phyloP scores from a whole-genome alignment of 2,888 invertebrate species.

The Orthosia incerta region DNA sequence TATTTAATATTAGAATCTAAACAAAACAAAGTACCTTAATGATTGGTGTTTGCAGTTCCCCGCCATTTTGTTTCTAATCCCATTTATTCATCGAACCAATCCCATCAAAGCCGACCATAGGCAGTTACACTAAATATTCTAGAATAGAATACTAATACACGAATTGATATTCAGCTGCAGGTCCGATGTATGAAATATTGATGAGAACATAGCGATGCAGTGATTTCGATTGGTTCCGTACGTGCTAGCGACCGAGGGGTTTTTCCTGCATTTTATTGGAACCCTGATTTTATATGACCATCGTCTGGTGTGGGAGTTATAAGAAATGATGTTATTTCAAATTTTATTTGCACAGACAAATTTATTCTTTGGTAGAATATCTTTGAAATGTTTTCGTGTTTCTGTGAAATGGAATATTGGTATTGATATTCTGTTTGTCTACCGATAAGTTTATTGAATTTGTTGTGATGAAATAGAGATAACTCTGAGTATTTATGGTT shows the following conservation, averaged over 20 bases:
- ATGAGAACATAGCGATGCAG: slow-evolving; percentile 76
- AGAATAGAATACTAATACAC: slow-evolving; percentile 50
- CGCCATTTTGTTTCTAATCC: slow-evolving; percentile 39
- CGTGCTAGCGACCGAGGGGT: slow-evolving; percentile 72
- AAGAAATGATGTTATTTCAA: slow-evolving; percentile 58
- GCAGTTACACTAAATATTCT: slow-evolving; percentile 53
- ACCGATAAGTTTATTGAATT: slow-evolving; percentile 24
- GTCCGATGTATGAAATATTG: slow-evolving; percentile 75
- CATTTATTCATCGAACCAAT: slow-evolving; percentile 42
- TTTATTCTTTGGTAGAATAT: slow-evolving; percentile 51
- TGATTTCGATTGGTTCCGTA: slow-evolving; percentile 82
- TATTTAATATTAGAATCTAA: neutral
- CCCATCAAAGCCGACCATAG: slow-evolving; percentile 23
- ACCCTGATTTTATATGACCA: slow-evolving; percentile 76
- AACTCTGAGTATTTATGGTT: neutral
- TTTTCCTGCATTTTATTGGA: slow-evolving; percentile 74
- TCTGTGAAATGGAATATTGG: slow-evolving; percentile 25
- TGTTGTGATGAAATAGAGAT: slow-evolving; percentile 3
- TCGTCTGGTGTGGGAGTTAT: slow-evolving; percentile 48
- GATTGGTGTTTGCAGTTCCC: neutral
- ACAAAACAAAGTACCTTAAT: neutral
- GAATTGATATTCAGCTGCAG: slow-evolving; percentile 75
- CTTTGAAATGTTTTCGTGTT: slow-evolving; percentile 27
- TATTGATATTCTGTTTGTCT: slow-evolving; percentile 25
- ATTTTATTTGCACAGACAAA: slow-evolving; percentile 61